Base-by-base conservation (phyloP, 2,888 invertebrate species). In the Melanostoma scalare region DNA sequence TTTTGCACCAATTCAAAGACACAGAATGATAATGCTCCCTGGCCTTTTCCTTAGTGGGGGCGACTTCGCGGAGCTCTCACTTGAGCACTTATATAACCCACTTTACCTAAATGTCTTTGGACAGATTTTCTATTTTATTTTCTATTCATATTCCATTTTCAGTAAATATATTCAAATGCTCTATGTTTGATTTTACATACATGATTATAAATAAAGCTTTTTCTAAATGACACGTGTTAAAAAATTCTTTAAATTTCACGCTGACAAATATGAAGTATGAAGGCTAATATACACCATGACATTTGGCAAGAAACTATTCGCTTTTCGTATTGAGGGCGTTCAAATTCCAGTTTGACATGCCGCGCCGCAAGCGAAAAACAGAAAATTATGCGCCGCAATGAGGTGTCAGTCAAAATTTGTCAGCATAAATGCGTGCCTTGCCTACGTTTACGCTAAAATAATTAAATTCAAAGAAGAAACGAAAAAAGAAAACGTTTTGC, bases 391-490 rank as follows among this genome's bases (percentile, higher is more conserved):
- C 5, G 56, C 36, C 67, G 52, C 69, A 58, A 71, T 69, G 65
- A 75, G 65, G 46, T 75, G 80, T 65, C 75, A 71, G 42, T 80
- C 60, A 63, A 65, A 40, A 53, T 38, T 36, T 50, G 35, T 42
- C 42, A 68, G 48, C 60, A 56, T 30, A 53, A 48, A 44, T 50
- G 20, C 55, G 6, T 63, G 60, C 58, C 50, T 20, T 9, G 48
- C 9, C 44, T 60, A 63, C 42, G 4, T 10, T 6, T 38, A 50
- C 33, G 42, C 36, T 9, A 48, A 63, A 79, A 68, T 61, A 56
- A 63, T 40, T 40, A 50, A 61, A 58, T 44, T 36, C 33, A 63
- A 8, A 38, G 48, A 44, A 52, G n/a, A 52, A 71, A 65, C 58
- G 30, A n/a, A 30, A 67, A 61, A 38, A 33, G 4, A 42, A 53